Conservation (phyloP, 2,797 vertebrate species). For the Pipistrellus pipistrellus region DNA sequence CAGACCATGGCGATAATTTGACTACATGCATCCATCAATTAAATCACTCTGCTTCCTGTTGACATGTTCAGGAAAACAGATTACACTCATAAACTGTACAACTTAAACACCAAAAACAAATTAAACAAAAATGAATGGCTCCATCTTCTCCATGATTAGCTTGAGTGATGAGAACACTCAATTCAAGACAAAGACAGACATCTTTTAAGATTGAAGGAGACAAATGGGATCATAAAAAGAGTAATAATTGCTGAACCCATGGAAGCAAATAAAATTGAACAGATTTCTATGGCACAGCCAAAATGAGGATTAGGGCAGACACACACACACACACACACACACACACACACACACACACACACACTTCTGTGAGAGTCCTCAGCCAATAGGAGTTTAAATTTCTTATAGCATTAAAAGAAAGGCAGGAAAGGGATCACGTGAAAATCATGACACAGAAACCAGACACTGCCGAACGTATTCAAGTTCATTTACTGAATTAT, state of each 20-base stretch:
- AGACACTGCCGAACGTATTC: background rate
- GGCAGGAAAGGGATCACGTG: background rate
- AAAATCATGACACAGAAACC: background rate
- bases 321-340: background rate
- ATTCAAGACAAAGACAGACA: background rate
- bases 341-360: background rate
- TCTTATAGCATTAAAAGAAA: background rate
- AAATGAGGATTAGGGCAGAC: background rate
- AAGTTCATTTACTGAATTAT: background rate
- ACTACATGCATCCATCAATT: background rate
- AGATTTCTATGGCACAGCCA: background rate
- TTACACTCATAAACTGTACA: background rate
- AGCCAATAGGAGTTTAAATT: background rate
- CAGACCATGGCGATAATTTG: background rate
- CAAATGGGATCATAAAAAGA: background rate
- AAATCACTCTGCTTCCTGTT: background rate
- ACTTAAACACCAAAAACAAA: conserved; percentile 31
- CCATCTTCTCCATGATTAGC: conserved; percentile 7
- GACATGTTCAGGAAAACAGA: conserved; percentile 33
- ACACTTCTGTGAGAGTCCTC: background rate
- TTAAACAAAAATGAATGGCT: background rate
- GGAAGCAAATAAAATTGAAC: background rate
- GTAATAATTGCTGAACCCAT: background rate
- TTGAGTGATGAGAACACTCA: conserved; percentile 24
- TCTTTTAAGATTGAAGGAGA: background rate